Base-by-base conservation (phyloP, 2,888 invertebrate species). In the Campaea margaritaria region DNA sequence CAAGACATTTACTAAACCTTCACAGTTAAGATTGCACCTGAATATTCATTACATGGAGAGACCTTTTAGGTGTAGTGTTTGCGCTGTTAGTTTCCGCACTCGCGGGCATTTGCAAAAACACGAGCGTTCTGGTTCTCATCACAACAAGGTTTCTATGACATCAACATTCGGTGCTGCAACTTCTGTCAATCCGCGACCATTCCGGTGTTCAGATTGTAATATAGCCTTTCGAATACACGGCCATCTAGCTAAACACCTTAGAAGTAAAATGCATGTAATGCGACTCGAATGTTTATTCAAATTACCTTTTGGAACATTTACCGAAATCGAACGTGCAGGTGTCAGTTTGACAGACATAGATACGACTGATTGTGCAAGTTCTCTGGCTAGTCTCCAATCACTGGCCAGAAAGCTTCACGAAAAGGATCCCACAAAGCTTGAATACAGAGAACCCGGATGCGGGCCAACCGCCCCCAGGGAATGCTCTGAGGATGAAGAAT, bases 201-300 rank as follows among this genome's bases (percentile, higher is more conserved):
- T 99, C 85, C 97, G 98, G 78, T 99, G 99, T 90, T 95, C 95
- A 15, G 98, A 99, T 81, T 99, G 99, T 85, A 97, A 97, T 81
- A 97, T 98, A 71, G 99, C 98, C 9, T 99, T 99, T 85, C 94
- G 98, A 73, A 99, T 99, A 78, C 99, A 98, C 79, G 99, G 99
- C 0, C 99, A 99, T 87, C 92, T 99, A 75, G 98, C 99, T 0
- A 99, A 99, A 87, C 99, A 99, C 93, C 93, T 99, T 63, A 95
- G 99, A 57, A 98, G 98, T 67, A 98, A 98, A 93, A 97, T 97
- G 94, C 99, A 99, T 82, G 98, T 99, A 42, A 97, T 97, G 95
- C 96, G 97, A 75, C 93, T 99, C 65, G 99, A 99, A 86, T 97
- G 97, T 81, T 91, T 98, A 66, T 97, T 97, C 58, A 98, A 98